Evolutionary conservation across 2,888 invertebrate genomes (phyloP).

Genomic region (Drosophila mercatorum): DNA sequence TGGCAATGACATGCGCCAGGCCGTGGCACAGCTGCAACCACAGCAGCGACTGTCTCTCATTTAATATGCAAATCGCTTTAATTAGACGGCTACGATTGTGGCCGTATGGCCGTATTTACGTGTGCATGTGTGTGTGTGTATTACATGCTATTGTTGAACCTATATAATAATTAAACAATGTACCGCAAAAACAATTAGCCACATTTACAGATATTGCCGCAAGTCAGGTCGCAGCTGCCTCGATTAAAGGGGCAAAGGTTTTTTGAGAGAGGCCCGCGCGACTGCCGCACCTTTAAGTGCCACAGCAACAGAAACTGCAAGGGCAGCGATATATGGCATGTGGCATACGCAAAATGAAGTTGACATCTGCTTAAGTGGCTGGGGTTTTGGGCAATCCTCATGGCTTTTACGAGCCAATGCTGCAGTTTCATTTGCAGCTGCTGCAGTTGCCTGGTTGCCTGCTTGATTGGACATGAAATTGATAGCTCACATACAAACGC

Average conservation of each 20-base stretch:
- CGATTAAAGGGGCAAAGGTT: slow-evolving; percentile 35
- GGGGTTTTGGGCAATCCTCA: slow-evolving; percentile 65
- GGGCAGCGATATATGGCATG: slow-evolving; percentile 35
- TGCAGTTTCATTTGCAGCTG: slow-evolving; percentile 66
- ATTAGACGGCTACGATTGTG: slow-evolving; percentile 50
- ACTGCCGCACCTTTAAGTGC: slow-evolving; percentile 49
- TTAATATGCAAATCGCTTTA: slow-evolving; percentile 77
- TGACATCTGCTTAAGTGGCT: slow-evolving; percentile 81
- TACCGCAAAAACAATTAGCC: slow-evolving; percentile 75
- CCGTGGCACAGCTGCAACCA: slow-evolving; percentile 63
- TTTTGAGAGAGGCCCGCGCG: background rate
- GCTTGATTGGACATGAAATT: slow-evolving; percentile 83
- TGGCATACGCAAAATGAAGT: slow-evolving; percentile 79
- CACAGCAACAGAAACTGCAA: background rate
- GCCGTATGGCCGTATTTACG: slow-evolving; percentile 9
- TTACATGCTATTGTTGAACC: slow-evolving; percentile 13
- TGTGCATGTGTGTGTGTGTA: slow-evolving; percentile 4
- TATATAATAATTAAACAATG: slow-evolving; percentile 67
- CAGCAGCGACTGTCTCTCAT: slow-evolving; percentile 55
- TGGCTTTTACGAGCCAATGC: slow-evolving; percentile 40
- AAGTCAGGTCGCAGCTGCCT: slow-evolving; percentile 62
- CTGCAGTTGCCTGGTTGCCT: slow-evolving; percentile 57
- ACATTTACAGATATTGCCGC: slow-evolving; percentile 45
- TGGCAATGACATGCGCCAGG: slow-evolving; percentile 66
- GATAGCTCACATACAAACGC: slow-evolving; percentile 70